Conservation (phyloP, 2,888 invertebrate genomes). For the Hyposoter didymator region DNA sequence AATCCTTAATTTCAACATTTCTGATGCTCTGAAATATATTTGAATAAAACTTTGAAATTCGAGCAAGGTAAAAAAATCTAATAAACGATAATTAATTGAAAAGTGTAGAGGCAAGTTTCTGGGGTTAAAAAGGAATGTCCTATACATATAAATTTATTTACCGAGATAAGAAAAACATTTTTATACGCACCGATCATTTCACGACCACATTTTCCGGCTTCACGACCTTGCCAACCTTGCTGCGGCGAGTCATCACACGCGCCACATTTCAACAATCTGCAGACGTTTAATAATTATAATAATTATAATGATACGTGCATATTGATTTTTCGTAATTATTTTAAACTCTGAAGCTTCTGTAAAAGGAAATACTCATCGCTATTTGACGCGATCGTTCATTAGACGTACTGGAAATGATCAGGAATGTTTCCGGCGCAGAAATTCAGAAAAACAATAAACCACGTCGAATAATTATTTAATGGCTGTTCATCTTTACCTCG, state of each 20-base stretch:
- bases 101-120: not conserved
- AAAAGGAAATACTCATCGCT: not conserved
- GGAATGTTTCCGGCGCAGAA: not conserved
- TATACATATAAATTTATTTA: not conserved
- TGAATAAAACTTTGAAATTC: not conserved
- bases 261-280: conserved; percentile 17
- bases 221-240: conserved; percentile 43
- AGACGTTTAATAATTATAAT: not conserved
- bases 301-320: conserved; percentile 1
- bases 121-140: not conserved
- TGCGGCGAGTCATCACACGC: conserved; percentile 30
- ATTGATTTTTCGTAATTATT: not conserved
- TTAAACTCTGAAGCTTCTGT: not conserved
- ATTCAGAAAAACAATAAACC: not conserved
- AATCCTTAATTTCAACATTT: not conserved
- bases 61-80: not conserved
- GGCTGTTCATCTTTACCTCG: not conserved
- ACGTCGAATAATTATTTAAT: not conserved
- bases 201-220: conserved; percentile 47
- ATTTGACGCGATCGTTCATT: not conserved
- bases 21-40: no score
- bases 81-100: not conserved
- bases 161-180: conserved; percentile 12
- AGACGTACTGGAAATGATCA: not conserved
- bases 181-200: conserved; percentile 11